A percentile compares a stretch with the other conserved stretches of the same genome.
These are phyloP conservation scores for Chiloscyllium punctatum DNA, from an alignment of 2,797 vertebrate species.

Conservation along the genomic window DNA sequence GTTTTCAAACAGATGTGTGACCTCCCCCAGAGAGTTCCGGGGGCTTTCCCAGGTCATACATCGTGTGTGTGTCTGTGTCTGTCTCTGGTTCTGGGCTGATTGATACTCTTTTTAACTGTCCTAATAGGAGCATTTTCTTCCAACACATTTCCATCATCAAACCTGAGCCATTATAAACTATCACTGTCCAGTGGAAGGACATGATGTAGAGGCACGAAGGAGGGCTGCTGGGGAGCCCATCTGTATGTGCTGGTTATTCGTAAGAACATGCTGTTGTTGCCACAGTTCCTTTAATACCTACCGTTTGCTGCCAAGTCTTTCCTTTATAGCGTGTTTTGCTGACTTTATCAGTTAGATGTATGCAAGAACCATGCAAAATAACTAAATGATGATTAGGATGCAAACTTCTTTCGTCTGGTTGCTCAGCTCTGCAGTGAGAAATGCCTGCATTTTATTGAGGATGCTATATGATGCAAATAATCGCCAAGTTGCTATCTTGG, in stretches of 20 bases:
- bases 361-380: neutral
- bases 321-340: neutral
- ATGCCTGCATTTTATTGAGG: no score
- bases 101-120: neutral
- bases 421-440: neutral
- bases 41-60: neutral
- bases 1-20: neutral
- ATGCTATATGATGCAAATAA: no score
- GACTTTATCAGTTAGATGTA: neutral
- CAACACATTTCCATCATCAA: neutral
- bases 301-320: neutral
- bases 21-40: neutral
- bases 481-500: no score
- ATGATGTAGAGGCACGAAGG: no score
- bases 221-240: no score
- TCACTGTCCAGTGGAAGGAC: neutral
- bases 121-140: neutral
- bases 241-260: neutral
- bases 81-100: neutral
- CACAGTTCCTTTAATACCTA: neutral
- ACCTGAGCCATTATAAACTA: no score
- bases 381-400: neutral
- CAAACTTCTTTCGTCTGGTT: neutral
- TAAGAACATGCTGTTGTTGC: neutral
- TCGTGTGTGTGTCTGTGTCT: neutral